These are phyloP conservation scores for Typhlomys cinereus DNA, from an alignment of 2,113 vertebrate genomes.

Conservation along the genomic window DNA sequence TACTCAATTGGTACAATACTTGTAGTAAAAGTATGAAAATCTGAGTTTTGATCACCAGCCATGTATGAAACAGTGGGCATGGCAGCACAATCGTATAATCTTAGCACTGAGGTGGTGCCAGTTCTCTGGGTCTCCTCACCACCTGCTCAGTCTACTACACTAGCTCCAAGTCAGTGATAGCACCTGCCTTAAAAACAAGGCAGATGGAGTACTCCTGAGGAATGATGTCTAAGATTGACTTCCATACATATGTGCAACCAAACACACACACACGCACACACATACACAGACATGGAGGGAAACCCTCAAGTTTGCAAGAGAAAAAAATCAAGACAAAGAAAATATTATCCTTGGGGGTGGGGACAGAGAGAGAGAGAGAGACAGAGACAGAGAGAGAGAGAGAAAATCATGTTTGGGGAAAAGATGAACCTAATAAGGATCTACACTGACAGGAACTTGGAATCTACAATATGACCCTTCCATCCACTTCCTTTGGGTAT, in stretches of 20 bases:
- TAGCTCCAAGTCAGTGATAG: neutral
- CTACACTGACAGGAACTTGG: neutral
- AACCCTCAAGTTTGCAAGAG: neutral
- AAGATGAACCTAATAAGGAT: neutral
- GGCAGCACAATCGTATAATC: neutral
- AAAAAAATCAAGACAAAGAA: neutral
- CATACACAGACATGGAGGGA: neutral
- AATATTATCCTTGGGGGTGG: rapidly evolving
- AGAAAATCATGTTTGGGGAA: too few species aligned
- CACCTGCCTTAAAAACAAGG: too few species aligned
- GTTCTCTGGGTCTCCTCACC: neutral
- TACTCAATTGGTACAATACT: neutral
- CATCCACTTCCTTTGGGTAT: neutral
- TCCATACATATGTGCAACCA: too few species aligned
- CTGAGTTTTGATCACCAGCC: neutral
- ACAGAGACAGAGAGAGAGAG: neutral
- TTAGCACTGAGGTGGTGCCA: too few species aligned
- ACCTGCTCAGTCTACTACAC: neutral
- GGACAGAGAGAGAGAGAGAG: neutral
- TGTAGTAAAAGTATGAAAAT: too few species aligned
- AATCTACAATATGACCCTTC: neutral
- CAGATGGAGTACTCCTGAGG: too few species aligned
- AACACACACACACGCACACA: neutral
- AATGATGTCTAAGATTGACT: neutral
- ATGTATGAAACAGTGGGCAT: neutral